Base-by-base conservation (phyloP, 1,140 invertebrate genomes). In the Andricus grossulariae region DNA sequence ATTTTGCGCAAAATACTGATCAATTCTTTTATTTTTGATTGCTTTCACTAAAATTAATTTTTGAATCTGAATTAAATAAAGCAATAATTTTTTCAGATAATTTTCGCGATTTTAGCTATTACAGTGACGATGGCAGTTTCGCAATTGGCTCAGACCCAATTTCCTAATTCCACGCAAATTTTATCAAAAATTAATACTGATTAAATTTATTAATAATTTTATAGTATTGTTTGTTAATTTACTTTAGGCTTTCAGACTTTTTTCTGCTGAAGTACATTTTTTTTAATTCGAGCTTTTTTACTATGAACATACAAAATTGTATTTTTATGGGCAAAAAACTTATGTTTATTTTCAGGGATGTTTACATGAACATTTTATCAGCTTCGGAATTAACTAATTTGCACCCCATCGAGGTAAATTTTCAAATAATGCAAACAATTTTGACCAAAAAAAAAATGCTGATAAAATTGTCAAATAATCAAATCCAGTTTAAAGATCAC, bases 341-440 rank as follows among this genome's bases (percentile, higher is more conserved):
- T 15, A 71, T 60, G 15, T 60, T 51, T 8, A 25, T 71, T 0
- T 79, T 2, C 51, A 85, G 84, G 25, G 77, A 80, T 66, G 57
- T 73, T 7, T 12, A 76, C 11, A 77, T 85, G 66, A 85, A 83
- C 66, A 16, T 80, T 1, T 75, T 75, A 4, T 66, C 81, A 19
- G 70, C 79, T 15, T 60, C 72, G 10, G 74, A 79, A 13, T 10
- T 85, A 3, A 84, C 82, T 12, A 75, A 79, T 21, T 52, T 79
- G 32, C 77, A 83, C 32, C 81, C 81, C 13, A 80, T 85, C 57
- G 74, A 82, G 51, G 84, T 85, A 75, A 52, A 19, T 19, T 19
- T n/a, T 19, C 21, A 19, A 55, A 55, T 2, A 55, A 1, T 54
- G 16, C 6, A 54, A n/a, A 54, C 16, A 54, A 54, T 15, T 3